Evolutionary conservation across 2,888 invertebrate species (phyloP).

Genomic region (Eupithecia vulgata): DNA sequence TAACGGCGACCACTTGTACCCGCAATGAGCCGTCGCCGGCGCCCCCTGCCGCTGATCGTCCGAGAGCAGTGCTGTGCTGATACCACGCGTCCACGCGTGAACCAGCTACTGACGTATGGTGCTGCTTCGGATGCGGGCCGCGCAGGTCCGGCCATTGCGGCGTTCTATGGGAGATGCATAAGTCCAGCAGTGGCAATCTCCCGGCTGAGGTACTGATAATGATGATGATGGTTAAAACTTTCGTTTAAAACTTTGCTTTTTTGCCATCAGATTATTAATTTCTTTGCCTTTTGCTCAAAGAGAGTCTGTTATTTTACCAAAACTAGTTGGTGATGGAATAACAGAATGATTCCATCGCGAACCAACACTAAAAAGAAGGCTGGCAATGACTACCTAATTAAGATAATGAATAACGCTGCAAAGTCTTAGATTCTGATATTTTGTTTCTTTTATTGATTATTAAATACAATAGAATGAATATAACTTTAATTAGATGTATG

Average conservation of each 20-base stretch:
- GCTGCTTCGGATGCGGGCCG: not conserved
- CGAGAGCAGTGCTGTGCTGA: not conserved
- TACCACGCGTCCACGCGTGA: too few species aligned
- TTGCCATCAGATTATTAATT: not conserved
- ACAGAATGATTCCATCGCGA: too few species aligned
- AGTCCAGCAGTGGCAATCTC: not conserved
- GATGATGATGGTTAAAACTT: not conserved
- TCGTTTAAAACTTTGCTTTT: too few species aligned
- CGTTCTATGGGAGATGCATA: not conserved
- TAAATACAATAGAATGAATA: not conserved
- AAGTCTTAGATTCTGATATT: not conserved
- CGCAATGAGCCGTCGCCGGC: slow-evolving; percentile 48
- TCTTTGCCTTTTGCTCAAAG: not conserved
- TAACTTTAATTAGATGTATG: too few species aligned
- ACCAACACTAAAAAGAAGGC: too few species aligned
- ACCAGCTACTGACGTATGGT: too few species aligned
- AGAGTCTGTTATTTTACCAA: too few species aligned
- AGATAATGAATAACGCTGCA: not conserved
- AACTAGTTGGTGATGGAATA: not conserved
- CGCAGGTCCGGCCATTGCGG: not conserved
- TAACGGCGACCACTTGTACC: slow-evolving; percentile 45
- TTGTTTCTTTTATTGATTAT: not conserved
- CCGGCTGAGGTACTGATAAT: not conserved
- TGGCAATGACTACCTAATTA: too few species aligned
- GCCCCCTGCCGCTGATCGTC: slow-evolving; percentile 48